Percentiles rank a stretch among this genome's conserved stretches.
These are phyloP conservation scores for Plectus sambesii DNA, from an alignment of 1,140 invertebrate genomes.

Conservation along the genomic window DNA sequence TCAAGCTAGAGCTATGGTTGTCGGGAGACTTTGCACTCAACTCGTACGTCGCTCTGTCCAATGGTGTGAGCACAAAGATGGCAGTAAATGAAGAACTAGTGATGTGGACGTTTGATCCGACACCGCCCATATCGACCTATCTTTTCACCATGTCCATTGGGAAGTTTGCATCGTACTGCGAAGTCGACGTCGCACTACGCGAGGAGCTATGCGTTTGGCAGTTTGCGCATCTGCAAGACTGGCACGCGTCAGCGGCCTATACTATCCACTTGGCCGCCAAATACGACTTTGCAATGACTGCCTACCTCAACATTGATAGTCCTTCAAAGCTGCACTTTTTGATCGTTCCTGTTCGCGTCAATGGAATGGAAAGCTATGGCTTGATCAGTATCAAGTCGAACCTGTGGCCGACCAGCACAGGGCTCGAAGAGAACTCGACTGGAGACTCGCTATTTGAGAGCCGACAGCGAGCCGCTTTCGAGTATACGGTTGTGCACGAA, in stretches of 20 bases:
- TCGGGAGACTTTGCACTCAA: constrained; percentile 16
- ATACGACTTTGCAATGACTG: constrained; percentile 26
- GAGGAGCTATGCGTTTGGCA: constrained; percentile 26
- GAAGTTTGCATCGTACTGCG: constrained; percentile 15
- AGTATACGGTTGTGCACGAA: constrained; percentile 30
- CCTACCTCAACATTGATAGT: constrained; percentile 21
- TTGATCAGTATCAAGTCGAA: constrained; percentile 21
- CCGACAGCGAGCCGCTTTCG: too few species aligned
- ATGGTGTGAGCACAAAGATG: constrained; percentile 5
- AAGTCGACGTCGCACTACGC: neutral
- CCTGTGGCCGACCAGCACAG: constrained; percentile 27
- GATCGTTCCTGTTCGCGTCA: constrained; percentile 21
- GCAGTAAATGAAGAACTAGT: constrained; percentile 16
- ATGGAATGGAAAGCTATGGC: constrained; percentile 34
- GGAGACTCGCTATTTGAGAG: constrained; percentile 13
- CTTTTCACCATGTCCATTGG: constrained; percentile 29
- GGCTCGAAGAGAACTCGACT: constrained; percentile 4
- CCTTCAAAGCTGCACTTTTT: constrained; percentile 22
- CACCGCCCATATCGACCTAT: constrained; percentile 28
- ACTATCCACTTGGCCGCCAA: constrained; percentile 17
- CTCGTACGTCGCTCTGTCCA: constrained; percentile 21
- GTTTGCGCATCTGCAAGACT: constrained; percentile 11
- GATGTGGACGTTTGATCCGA: constrained; percentile 26
- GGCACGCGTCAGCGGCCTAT: constrained; percentile 22
- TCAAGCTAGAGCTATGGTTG: constrained; percentile 24